Evolutionary conservation across 2,888 invertebrate genomes (phyloP).

Genomic region (Dryococelus australis): DNA sequence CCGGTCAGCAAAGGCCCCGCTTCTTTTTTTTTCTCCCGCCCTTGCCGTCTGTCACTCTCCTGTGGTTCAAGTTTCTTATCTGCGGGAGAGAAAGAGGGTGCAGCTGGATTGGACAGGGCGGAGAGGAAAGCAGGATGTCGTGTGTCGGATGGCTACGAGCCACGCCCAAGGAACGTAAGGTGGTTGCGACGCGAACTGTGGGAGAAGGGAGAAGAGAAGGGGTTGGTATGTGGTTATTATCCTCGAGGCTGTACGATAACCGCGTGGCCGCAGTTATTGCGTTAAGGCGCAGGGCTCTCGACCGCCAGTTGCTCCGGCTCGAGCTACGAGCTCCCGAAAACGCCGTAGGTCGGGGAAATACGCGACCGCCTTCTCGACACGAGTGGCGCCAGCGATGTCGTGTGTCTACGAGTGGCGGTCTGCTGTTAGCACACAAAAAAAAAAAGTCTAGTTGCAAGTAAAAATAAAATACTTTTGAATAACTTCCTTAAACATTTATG

Average conservation of each 20-base stretch:
- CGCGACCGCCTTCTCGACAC: too few species aligned
- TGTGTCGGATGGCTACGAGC: not conserved
- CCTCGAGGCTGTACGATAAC: not conserved
- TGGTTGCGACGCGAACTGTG: not conserved
- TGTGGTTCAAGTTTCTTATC: not conserved
- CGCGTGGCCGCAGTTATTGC: not conserved
- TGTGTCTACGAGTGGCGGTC: too few species aligned
- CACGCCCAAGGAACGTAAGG: not conserved
- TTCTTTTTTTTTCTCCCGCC: not conserved
- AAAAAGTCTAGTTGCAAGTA: too few species aligned
- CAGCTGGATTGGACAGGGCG: not conserved
- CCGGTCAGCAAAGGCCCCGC: not conserved
- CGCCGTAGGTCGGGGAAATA: too few species aligned
- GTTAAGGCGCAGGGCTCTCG: not conserved
- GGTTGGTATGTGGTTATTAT: too few species aligned
- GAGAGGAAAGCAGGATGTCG: not conserved
- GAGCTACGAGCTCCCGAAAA: too few species aligned
- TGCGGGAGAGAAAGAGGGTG: not conserved
- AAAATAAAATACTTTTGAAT: too few species aligned
- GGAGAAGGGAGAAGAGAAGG: not conserved
- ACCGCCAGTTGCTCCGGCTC: too few species aligned
- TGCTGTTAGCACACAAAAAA: too few species aligned
- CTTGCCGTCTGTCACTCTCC: not conserved
- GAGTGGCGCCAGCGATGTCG: too few species aligned
- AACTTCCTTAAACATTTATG: too few species aligned